Evolutionary conservation across 2,888 invertebrate genomes (phyloP).

Genomic region (Macaria notata): DNA sequence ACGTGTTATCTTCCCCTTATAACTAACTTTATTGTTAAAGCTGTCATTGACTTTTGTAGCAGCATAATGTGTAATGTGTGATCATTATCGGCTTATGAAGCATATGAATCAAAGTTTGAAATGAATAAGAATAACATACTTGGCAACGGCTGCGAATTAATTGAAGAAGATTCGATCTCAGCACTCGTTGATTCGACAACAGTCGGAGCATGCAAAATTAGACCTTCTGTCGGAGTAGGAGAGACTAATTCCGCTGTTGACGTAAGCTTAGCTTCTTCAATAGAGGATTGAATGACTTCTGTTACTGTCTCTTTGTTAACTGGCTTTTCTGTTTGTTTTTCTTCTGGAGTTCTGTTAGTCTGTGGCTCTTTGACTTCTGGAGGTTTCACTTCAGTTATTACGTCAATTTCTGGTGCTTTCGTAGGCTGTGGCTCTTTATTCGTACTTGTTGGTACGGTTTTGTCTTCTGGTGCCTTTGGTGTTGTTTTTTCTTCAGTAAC

Average conservation of each 20-base stretch:
- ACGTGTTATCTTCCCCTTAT: too few relatives aligned
- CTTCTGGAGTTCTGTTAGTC: constrained; percentile 34
- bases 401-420: constrained; percentile 38
- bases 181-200: constrained; percentile 37
- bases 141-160: constrained; percentile 61
- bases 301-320: constrained; percentile 51
- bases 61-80: too few relatives aligned
- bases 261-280: constrained; percentile 40
- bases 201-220: constrained; percentile 47
- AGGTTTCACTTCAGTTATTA: constrained; percentile 26
- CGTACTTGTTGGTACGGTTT: constrained; percentile 26
- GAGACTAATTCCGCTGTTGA: constrained; percentile 40
- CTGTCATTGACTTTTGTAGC: too few relatives aligned
- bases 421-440: constrained; percentile 23
- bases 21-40: too few relatives aligned
- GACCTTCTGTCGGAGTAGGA: constrained; percentile 67
- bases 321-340: constrained; percentile 51
- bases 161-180: constrained; percentile 57
- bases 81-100: too few relatives aligned
- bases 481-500: constrained; percentile 28
- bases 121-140: constrained; percentile 50
- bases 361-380: constrained; percentile 18
- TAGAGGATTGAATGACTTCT: constrained; percentile 60
- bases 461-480: constrained; percentile 37
- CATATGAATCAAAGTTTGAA: not conserved